Conservation (phyloP, 2,797 vertebrate species). For the Rhinophrynus dorsalis region DNA sequence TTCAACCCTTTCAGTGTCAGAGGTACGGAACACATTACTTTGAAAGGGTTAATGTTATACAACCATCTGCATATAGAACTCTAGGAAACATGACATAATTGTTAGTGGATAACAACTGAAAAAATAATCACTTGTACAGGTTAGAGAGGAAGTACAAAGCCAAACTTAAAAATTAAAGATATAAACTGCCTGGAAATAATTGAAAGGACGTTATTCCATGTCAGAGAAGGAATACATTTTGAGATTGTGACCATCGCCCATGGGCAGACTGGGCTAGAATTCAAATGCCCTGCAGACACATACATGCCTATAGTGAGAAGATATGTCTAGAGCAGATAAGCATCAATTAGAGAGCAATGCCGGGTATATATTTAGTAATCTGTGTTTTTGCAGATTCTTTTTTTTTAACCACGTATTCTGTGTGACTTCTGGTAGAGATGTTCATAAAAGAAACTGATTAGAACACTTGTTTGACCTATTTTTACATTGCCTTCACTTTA, state of each 20-base stretch:
- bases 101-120: constrained; percentile 6
- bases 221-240: constrained; percentile 9
- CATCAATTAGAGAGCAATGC: constrained; percentile 24
- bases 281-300: constrained; percentile 37
- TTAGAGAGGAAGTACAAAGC: constrained; percentile 18
- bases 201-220: constrained; percentile 19
- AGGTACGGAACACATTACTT: too few relatives aligned
- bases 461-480: not conserved
- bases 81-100: not conserved
- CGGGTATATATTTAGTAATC: constrained; percentile 30
- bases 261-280: constrained; percentile 28
- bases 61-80: too few relatives aligned
- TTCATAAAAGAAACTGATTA: not conserved
- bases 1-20: too few relatives aligned
- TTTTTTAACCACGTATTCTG: not conserved
- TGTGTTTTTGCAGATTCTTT: not conserved
- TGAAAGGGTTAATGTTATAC: too few relatives aligned
- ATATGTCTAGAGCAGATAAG: constrained; percentile 20
- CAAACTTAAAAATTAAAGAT: constrained; percentile 1
- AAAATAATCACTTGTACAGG: constrained; percentile 24
- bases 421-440: not conserved
- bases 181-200: constrained; percentile 29
- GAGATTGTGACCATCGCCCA: constrained; percentile 29
- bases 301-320: constrained; percentile 1
- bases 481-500: not conserved